Conservation (phyloP, 2,113 vertebrate species). For the Bos taurus region DNA sequence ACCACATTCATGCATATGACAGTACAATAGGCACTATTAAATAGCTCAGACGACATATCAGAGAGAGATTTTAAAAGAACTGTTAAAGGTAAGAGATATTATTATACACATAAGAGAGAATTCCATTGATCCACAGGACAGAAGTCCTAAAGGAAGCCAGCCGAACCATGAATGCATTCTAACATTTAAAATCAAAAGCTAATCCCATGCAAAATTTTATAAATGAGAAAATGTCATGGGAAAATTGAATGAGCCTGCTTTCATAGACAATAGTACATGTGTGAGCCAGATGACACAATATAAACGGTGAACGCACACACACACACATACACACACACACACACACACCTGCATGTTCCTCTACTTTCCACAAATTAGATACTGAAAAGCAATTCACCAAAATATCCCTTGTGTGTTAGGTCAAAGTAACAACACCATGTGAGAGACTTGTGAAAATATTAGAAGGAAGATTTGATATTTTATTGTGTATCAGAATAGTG, state of each 20-base stretch:
- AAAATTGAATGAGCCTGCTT: neutral
- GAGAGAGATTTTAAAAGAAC: slow-evolving; percentile 49
- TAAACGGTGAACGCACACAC: neutral
- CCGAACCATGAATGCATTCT: neutral
- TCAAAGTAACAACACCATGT: neutral
- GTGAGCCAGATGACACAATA: neutral
- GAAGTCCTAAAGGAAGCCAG: slow-evolving; percentile 35
- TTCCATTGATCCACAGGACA: slow-evolving; percentile 57
- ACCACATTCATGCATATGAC: neutral
- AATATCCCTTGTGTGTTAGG: neutral
- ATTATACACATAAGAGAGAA: slow-evolving; percentile 46
- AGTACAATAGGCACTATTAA: slow-evolving; percentile 47
- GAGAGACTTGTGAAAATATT: neutral
- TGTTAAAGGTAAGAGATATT: slow-evolving; percentile 44
- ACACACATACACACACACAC: neutral
- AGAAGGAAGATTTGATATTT: neutral
- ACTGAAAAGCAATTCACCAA: neutral
- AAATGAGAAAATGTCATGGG: neutral
- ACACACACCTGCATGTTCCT: neutral
- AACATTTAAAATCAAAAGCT: slow-evolving; percentile 14
- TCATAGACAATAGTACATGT: neutral
- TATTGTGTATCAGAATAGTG: neutral
- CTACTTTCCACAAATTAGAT: neutral
- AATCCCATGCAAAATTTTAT: slow-evolving; percentile 1
- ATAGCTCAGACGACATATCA: slow-evolving; percentile 26